A percentile compares a stretch with the other conserved stretches of the same genome.
Conservation (phyloP, 2,113 vertebrate genomes). For the Mandrillus leucophaeus region DNA sequence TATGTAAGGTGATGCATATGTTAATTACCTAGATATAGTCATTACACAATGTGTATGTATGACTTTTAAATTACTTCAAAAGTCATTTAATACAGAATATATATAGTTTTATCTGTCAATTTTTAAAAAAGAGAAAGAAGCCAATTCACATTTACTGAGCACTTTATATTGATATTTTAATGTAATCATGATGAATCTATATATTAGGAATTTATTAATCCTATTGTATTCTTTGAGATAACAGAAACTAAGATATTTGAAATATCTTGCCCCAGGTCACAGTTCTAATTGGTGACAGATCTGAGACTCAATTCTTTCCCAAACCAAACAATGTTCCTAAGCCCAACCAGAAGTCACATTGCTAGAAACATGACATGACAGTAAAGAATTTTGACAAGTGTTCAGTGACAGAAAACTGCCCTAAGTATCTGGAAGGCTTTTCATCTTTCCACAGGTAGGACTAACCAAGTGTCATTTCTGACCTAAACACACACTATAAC, state of each 20-base stretch:
- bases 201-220: background rate
- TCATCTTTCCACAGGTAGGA: background rate
- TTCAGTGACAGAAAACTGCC: background rate
- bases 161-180: background rate
- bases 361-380: background rate
- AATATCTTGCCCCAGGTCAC: background rate
- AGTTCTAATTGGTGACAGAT: background rate
- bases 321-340: background rate
- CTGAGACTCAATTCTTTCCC: background rate
- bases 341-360: background rate
- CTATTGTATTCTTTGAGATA: background rate
- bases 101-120: background rate
- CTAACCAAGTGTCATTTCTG: background rate
- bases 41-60: background rate
- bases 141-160: background rate
- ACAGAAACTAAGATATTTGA: conserved; percentile 9
- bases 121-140: background rate
- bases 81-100: background rate
- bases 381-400: background rate
- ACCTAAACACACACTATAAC: background rate
- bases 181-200: background rate
- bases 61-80: background rate
- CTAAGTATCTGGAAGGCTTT: background rate
- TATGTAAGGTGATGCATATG: background rate
- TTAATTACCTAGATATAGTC: background rate